Conservation (phyloP, 2,888 invertebrate genomes). For the Tipula confusa region DNA sequence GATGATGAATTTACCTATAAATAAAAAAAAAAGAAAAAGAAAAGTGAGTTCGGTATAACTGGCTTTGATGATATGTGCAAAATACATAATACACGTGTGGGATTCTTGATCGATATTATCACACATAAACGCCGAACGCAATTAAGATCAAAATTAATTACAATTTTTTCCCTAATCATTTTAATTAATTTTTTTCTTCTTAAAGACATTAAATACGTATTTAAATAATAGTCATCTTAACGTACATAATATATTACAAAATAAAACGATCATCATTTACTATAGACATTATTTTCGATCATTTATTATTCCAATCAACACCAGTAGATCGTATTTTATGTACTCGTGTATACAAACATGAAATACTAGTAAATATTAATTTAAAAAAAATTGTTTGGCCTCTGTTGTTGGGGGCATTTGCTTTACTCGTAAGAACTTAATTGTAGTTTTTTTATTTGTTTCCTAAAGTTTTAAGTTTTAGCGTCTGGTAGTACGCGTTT, state of each 20-base stretch:
- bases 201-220: not conserved
- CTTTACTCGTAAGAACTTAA: too few relatives aligned
- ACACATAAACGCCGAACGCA: not conserved
- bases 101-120: not conserved
- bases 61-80: not conserved
- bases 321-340: not conserved
- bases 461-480: too few relatives aligned
- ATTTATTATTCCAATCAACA: constrained; percentile 20
- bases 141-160: constrained; percentile 14
- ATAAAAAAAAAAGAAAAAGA: not conserved
- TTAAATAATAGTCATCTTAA: not conserved
- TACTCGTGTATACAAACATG: not conserved
- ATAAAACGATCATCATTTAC: constrained; percentile 3
- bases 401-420: too few relatives aligned
- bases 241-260: not conserved
- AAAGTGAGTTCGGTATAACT: not conserved
- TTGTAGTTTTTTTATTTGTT: too few relatives aligned
- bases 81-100: not conserved
- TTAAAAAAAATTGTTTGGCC: too few relatives aligned
- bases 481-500: too few relatives aligned
- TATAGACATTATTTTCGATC: not conserved
- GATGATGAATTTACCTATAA: constrained; percentile 13
- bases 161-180: not conserved
- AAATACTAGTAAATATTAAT: constrained; percentile 25
- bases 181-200: not conserved